These are phyloP conservation scores for Polypedilum vanderplanki DNA, from an alignment of 1,140 invertebrate species.

Conservation along the genomic window DNA sequence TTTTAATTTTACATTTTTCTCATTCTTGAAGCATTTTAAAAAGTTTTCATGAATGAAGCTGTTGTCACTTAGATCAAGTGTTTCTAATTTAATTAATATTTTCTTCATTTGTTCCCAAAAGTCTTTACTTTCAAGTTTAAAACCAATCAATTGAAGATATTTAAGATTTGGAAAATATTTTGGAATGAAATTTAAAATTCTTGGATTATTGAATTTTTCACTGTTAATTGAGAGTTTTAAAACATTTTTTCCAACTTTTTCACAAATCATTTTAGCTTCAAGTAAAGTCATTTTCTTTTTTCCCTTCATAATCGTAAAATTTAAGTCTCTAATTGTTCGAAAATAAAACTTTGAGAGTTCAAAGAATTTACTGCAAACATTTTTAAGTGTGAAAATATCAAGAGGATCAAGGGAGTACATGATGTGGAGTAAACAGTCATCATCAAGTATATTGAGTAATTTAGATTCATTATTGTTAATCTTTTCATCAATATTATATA, in stretches of 20 bases:
- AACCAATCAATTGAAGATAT: neutral
- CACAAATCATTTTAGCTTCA: neutral
- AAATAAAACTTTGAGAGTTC: neutral
- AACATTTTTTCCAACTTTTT: neutral
- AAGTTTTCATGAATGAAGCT: slow-evolving; percentile 15
- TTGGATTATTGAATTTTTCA: neutral
- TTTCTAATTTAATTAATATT: neutral
- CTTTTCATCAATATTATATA: neutral
- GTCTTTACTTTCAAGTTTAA: neutral
- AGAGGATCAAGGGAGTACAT: neutral
- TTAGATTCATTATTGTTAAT: neutral
- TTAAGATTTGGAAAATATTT: slow-evolving; percentile 24
- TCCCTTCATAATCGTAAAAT: neutral
- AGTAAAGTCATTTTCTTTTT: neutral
- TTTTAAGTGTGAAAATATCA: neutral
- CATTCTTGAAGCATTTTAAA: neutral
- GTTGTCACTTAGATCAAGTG: neutral
- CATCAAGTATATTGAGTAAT: neutral
- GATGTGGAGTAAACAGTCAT: neutral
- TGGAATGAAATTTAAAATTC: neutral
- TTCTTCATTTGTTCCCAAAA: slow-evolving; percentile 5
- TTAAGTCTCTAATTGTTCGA: neutral
- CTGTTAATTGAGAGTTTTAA: neutral
- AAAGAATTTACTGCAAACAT: neutral
- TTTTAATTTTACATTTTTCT: neutral